Evolutionary conservation across 2,797 vertebrate species (phyloP), one percentile per base, ranked within the genome.

Genomic region (Melanogrammus aeglefinus): DNA sequence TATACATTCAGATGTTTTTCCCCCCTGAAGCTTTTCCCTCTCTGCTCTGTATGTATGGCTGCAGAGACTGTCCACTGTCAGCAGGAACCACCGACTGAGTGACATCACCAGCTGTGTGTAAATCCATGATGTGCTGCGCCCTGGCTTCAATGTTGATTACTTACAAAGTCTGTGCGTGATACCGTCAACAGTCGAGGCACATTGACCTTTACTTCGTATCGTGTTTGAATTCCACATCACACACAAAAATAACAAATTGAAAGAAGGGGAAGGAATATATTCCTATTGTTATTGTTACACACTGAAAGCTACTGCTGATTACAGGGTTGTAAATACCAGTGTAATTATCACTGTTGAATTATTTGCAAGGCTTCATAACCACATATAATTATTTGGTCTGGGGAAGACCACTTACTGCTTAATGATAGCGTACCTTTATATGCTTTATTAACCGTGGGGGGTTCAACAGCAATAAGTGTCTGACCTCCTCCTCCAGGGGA

Each of bases 401-500:
- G 86, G 83, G 76, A 81, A 83, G 85, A 73, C 77, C 85, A 84
- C 83, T 87, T 83, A 83, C 80, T 80, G 86, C 86, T 85, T 84
- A 79, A 84, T 82, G 78, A 83, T 79, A 81, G 84, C 73, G 78
- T 31, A 36, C 31, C 8, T n/a, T 38, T 76, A 35, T 38, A 63
- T 57, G 47, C 44, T 73, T 76, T 63, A 39, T 75, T 75, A 70
- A 47, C 63, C 57, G 57, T 47, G n/a, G 72, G 31, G 51, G n/a
- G 47, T 78, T 77, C 63, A 51, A 38, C 9, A 73, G 72, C 72
- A 41, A 74, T 38, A 63, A 51, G 57, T 78, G 35, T 41, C 6
- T 70, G 72, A 70, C 72, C 72, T 63, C 38, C 80, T 95, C 94
- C 95, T 94, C 94, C 94, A 94, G 88, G 89, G 84, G 88, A 87